Evolutionary conservation across 2,113 vertebrate genomes (phyloP), one percentile per base, ranked within the genome.

Genomic region (Sakesphorus luctuosus): DNA sequence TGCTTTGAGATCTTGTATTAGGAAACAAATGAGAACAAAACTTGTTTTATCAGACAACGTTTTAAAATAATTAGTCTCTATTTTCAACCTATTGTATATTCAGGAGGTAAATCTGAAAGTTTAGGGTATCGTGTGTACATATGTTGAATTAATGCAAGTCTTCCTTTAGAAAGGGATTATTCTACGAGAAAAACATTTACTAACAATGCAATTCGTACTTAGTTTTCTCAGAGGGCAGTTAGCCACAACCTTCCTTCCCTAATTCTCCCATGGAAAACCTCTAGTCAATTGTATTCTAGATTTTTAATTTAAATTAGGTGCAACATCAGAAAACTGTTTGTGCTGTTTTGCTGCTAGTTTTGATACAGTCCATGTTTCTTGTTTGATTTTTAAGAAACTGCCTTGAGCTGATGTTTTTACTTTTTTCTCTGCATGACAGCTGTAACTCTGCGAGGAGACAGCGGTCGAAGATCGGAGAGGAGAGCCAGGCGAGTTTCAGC

Each of bases 371-470:
- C 3, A 26, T 40, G 19, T 74, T 71, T 75, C 14, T 40, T 74
- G 40, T 61, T 67, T 65, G 36, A 40, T 56, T 67, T 66, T 31
- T 46, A 84, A 79, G 43, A 43, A 16, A 13, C 24, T 88, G 7
- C 26, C 53, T 80, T 38, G 44, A 75, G 33, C 81, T 97, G 63
- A 95, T 73, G 67, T 63, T 61, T 72, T 90, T 31, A 7, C 46
- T 96, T 75, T 36, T 63, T 95, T 58, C 38, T 50, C 38, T 87
- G 76, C 66, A 2, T 36, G 94, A 52, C 89, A 99, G 99, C 98
- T 89, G 99, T 99, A 93, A 99, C 98, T 84, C 98, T 99, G 75
- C 98, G 99, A 84, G 98, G 98, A 93, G 99, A 99, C 97, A 98
- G 98, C 3, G 97, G 98, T 35, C 98, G 98, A 98, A 98, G 99